Evolutionary conservation across 1,140 invertebrate genomes (phyloP).

Genomic region (Chymomyza costata): DNA sequence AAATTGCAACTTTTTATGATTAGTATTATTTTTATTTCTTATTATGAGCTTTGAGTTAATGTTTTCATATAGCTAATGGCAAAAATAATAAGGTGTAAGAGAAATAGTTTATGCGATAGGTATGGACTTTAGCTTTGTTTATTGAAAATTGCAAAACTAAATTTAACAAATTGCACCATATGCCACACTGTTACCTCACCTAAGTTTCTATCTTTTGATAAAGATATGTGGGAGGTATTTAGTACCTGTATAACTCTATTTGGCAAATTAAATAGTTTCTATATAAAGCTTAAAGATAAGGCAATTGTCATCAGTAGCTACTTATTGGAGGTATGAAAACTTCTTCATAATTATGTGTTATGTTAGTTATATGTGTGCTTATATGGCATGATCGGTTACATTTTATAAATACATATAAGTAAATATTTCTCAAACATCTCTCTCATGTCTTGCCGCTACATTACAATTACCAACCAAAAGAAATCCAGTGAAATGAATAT

Average conservation of each 20-base stretch:
- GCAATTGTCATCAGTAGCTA: constrained; percentile 8
- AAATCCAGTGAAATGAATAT: constrained; percentile 15
- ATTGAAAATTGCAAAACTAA: constrained; percentile 49
- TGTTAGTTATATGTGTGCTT: constrained; percentile 15
- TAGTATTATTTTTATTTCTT: constrained; percentile 66
- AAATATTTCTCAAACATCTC: constrained; percentile 40
- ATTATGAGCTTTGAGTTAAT: constrained; percentile 59
- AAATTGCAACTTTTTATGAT: constrained; percentile 43
- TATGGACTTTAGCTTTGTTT: constrained; percentile 47
- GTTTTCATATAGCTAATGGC: constrained; percentile 48
- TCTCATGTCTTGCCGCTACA: constrained; percentile 15
- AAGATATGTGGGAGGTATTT: too few species aligned
- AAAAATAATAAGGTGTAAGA: constrained; percentile 12
- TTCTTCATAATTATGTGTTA: constrained; percentile 23
- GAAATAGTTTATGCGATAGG: constrained; percentile 16
- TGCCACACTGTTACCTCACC: too few species aligned
- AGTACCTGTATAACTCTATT: too few species aligned
- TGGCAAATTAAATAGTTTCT: constrained; percentile 26
- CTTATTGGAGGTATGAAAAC: constrained; percentile 37
- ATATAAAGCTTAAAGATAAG: constrained; percentile 27
- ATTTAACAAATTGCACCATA: constrained; percentile 9
- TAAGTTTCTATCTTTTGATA: too few species aligned
- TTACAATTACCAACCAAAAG: constrained; percentile 27
- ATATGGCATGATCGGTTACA: constrained; percentile 18
- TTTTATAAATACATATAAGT: constrained; percentile 37